Percentiles rank a stretch among this genome's conserved stretches.
Conservation (phyloP, 2,888 invertebrate species). For the Cheilosia grossa region DNA sequence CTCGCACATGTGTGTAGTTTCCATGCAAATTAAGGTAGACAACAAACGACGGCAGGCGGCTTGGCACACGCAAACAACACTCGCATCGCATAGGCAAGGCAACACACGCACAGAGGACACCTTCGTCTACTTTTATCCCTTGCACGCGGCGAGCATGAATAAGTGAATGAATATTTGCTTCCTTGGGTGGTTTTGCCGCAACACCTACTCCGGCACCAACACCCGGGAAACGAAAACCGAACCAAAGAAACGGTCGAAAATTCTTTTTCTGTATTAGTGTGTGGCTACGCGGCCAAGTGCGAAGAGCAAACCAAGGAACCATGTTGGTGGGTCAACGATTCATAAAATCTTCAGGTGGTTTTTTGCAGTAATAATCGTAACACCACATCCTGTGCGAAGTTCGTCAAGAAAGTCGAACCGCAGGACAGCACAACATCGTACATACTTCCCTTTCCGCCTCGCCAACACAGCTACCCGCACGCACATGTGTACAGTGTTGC, state of each 20-base stretch:
- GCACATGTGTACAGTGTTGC: background rate
- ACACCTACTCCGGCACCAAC: conserved; percentile 5
- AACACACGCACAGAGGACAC: conserved; percentile 53
- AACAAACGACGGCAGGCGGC: conserved; percentile 21
- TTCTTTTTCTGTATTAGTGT: conserved; percentile 48
- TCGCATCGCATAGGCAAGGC: background rate
- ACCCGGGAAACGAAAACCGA: background rate
- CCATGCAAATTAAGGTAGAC: conserved; percentile 53
- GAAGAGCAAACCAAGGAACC: conserved; percentile 62
- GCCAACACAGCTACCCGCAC: no score
- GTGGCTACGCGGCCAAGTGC: conserved; percentile 4
- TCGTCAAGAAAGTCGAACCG: conserved; percentile 20
- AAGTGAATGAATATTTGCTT: conserved; percentile 64
- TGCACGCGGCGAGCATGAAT: conserved; percentile 66
- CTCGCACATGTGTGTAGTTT: conserved; percentile 13
- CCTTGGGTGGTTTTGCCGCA: conserved; percentile 17
- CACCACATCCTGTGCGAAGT: conserved; percentile 6
- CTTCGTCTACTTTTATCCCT: conserved; percentile 38
- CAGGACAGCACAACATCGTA: background rate
- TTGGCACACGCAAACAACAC: conserved; percentile 38
- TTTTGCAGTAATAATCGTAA: conserved; percentile 20
- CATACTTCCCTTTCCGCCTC: no score
- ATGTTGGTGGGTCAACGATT: conserved; percentile 74
- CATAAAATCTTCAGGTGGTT: conserved; percentile 76
- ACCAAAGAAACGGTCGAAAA: background rate